Evolutionary conservation across 2,888 invertebrate genomes (phyloP), one percentile per base, ranked within the genome.

Genomic region (Drosophila picticornis): DNA sequence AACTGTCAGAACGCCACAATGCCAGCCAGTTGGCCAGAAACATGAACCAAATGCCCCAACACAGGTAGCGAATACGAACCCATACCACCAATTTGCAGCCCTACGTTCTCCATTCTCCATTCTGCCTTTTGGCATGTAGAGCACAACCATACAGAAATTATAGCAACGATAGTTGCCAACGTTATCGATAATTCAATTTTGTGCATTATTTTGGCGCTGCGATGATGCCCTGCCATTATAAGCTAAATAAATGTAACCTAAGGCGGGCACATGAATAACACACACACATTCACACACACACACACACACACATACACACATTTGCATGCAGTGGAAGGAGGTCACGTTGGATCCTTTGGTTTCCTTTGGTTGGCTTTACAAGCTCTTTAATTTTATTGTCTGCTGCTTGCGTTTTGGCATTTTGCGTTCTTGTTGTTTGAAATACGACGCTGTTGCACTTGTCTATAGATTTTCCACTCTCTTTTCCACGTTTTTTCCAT

Each of bases 131-230:
- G 51, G 56, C 68, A 52, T 55, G 71, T 34, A 40, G 52, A 66
- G 82, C 87, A 77, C 77, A 83, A 77, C 89, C 90, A 84, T 88
- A 83, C 88, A 88, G 89, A 80, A 90, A 88, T 88, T 88, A 90
- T 81, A 66, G 81, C 75, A 72, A 80, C 84, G 76, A 82, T 80
- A 80, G 83, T 84, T 85, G 72, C 56, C 86, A 81, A 67, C 83
- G 78, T 67, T 80, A 80, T 91, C 91, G 90, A 90, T 90, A 90
- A 90, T 90, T 90, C 90, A 90, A 90, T 90, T 91, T 87, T 82
- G 83, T 88, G 87, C 83, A 88, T 90, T 90, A 90, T 91, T 91
- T 90, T 80, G 86, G 81, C 73, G 88, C 75, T 88, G 61, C 72
- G 72, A 75, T 83, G 90, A 86, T 83, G 90, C 77, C 71, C 66